phyloP scores from a whole-genome alignment of 2,797 vertebrate species.

The Aeoliscus strigatus region DNA sequence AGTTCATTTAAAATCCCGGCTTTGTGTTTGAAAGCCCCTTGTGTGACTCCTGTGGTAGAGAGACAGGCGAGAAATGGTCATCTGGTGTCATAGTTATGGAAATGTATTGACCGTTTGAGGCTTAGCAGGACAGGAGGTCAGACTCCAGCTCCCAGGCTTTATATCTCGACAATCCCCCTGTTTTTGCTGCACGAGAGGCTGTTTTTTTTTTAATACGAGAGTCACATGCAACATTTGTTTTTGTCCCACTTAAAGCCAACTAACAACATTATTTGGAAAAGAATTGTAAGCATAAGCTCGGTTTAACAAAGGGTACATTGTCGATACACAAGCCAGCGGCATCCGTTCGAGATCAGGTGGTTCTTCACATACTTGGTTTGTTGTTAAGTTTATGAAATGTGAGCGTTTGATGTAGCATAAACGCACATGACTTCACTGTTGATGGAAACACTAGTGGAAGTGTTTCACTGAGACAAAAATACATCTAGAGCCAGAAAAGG shows the following conservation, averaged over 20 bases:
- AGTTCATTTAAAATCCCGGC: constrained; percentile 63
- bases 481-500: too few relatives aligned
- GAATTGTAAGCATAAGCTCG: constrained; percentile 15
- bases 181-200: constrained; percentile 16
- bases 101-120: constrained; percentile 59
- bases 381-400: too few relatives aligned
- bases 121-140: constrained; percentile 55
- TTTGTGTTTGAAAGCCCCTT: constrained; percentile 55
- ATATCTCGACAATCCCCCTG: constrained; percentile 30
- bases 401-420: too few relatives aligned
- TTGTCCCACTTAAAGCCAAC: constrained; percentile 1
- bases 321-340: constrained; percentile 27
- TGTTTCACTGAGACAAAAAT: too few relatives aligned
- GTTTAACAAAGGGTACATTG: constrained; percentile 57
- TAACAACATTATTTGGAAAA: constrained; percentile 14
- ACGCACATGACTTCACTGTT: too few relatives aligned
- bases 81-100: constrained; percentile 75
- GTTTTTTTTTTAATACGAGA: constrained; percentile 5
- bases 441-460: too few relatives aligned
- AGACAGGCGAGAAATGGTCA: constrained; percentile 56
- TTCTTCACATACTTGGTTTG: constrained; percentile 27
- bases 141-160: constrained; percentile 29
- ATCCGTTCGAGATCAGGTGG: constrained; percentile 44
- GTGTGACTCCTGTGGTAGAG: constrained; percentile 48
- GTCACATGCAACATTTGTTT: neutral